Percentiles rank a stretch among this genome's conserved stretches.
Evolutionary conservation across 92 coral and sea anemone genomes (phyloP).

Genomic region (Paramuricea clavata): DNA sequence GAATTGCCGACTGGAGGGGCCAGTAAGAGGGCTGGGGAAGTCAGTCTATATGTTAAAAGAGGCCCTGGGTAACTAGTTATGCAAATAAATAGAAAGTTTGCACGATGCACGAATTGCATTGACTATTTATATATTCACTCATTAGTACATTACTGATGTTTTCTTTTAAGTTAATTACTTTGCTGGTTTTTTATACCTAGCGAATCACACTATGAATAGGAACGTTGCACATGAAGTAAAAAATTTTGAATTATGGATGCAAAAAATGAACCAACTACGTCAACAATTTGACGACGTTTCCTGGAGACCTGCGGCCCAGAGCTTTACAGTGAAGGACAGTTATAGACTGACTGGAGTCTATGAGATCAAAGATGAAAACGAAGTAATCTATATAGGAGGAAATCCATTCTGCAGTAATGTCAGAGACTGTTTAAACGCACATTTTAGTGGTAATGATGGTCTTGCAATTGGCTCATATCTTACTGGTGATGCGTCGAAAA

Average conservation of each 20-base stretch:
- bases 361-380: conserved; percentile 78
- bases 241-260: conserved; percentile 47
- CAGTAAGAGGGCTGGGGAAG: too few relatives aligned
- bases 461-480: conserved; percentile 93
- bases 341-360: conserved; percentile 93
- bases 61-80: too few relatives aligned
- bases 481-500: conserved; percentile 80
- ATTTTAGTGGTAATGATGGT: conserved; percentile 99
- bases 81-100: too few relatives aligned
- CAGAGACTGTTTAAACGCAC: conserved; percentile 98
- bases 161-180: too few relatives aligned
- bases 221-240: conserved; percentile 3
- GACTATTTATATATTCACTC: too few relatives aligned
- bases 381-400: conserved; percentile 95
- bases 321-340: conserved; percentile 92
- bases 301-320: conserved; percentile 77
- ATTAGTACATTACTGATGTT: too few relatives aligned
- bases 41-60: too few relatives aligned
- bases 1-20: too few relatives aligned
- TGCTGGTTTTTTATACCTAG: too few relatives aligned
- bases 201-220: not conserved
- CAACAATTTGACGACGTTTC: conserved; percentile 38
- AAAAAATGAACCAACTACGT: conserved; percentile 41
- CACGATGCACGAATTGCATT: too few relatives aligned
- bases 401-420: conserved; percentile 98